Evolutionary conservation across 2,888 invertebrate genomes (phyloP).

Genomic region (Scrobipalpa atriplicella): DNA sequence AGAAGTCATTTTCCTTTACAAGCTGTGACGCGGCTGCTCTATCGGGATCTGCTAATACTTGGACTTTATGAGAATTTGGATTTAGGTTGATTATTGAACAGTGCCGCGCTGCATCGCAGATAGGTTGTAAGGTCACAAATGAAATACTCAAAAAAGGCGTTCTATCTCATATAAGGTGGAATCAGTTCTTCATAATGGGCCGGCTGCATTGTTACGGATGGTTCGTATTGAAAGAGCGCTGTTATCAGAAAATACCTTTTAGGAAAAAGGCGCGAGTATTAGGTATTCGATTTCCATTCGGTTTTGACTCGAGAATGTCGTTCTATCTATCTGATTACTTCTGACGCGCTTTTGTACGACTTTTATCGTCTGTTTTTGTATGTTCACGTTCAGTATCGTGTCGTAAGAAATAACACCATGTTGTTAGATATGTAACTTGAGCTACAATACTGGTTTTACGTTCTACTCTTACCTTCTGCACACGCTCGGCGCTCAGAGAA

Average conservation of each 20-base stretch:
- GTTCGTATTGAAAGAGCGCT: slow-evolving; percentile 48
- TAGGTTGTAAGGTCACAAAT: slow-evolving; percentile 51
- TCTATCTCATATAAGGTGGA: slow-evolving; percentile 64
- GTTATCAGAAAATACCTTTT: slow-evolving; percentile 67
- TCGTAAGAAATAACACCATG: no score
- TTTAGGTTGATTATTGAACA: slow-evolving; percentile 47
- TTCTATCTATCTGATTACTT: slow-evolving; percentile 46
- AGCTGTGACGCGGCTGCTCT: slow-evolving; percentile 28
- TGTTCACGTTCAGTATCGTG: neutral
- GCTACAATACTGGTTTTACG: no score
- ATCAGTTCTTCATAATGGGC: slow-evolving; percentile 70
- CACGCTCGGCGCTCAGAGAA: no score
- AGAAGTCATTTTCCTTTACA: slow-evolving; percentile 38
- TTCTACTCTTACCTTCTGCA: no score
- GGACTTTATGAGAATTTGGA: slow-evolving; percentile 34
- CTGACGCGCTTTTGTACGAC: slow-evolving; percentile 40
- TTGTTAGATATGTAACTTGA: no score
- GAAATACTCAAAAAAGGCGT: slow-evolving; percentile 54
- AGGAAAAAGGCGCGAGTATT: slow-evolving; percentile 51
- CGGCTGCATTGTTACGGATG: slow-evolving; percentile 62
- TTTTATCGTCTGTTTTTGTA: slow-evolving; percentile 24
- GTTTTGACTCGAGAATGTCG: slow-evolving; percentile 37
- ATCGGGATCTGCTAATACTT: slow-evolving; percentile 31
- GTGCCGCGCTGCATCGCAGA: slow-evolving; percentile 35
- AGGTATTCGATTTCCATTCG: slow-evolving; percentile 42